Evolutionary conservation across 2,113 vertebrate species (phyloP).

Genomic region (Periophthalmus modestus): DNA sequence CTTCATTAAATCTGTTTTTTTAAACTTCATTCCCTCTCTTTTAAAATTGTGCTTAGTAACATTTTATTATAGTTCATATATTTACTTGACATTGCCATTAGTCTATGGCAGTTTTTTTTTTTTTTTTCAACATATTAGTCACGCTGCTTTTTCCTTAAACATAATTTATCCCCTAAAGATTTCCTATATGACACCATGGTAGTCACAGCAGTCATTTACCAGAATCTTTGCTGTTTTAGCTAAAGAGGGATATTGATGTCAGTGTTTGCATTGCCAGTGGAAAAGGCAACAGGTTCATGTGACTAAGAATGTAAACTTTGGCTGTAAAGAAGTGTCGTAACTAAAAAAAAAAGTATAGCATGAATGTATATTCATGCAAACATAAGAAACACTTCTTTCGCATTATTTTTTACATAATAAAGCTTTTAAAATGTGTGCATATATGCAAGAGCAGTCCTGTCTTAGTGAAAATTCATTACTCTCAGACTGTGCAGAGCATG

Average conservation of each 20-base stretch:
- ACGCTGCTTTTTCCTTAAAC: conserved; percentile 31
- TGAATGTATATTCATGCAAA: background rate
- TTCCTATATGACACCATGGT: conserved; percentile 9
- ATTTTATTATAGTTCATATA: too few relatives aligned
- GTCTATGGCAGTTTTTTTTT: background rate
- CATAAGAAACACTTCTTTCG: background rate
- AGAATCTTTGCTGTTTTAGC: background rate
- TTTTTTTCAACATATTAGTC: conserved; percentile 8
- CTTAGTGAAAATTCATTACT: background rate
- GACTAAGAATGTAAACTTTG: background rate
- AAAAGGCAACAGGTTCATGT: background rate
- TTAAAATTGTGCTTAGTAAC: too few relatives aligned
- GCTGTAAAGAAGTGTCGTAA: background rate
- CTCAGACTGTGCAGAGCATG: background rate
- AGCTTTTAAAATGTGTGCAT: background rate
- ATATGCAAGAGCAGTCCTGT: background rate
- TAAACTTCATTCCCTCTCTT: too few relatives aligned
- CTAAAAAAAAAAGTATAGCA: background rate
- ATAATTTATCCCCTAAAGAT: background rate
- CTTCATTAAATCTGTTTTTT: too few relatives aligned
- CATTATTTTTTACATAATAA: background rate
- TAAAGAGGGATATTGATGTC: background rate
- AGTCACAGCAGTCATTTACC: background rate
- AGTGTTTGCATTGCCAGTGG: background rate
- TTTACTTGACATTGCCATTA: background rate